These are phyloP conservation scores for Luidia sarsii DNA, from an alignment of 53 echinoderm and acorn worm genomes.

Conservation along the genomic window DNA sequence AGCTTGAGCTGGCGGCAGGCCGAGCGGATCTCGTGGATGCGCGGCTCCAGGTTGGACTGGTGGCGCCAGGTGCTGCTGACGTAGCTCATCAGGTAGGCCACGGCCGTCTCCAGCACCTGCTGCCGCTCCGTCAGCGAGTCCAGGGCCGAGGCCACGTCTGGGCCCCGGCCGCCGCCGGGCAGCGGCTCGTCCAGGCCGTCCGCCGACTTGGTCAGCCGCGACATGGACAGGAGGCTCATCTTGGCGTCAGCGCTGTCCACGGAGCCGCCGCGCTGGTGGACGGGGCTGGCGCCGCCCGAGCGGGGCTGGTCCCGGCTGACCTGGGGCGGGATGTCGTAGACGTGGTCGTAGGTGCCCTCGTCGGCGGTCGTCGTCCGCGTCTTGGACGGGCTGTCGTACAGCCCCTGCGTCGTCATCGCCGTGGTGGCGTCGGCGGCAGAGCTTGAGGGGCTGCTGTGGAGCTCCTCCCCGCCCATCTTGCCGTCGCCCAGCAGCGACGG, in stretches of 20 bases:
- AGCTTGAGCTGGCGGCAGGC: slow-evolving; percentile 93
- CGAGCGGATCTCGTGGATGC: slow-evolving; percentile 84
- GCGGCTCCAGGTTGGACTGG: slow-evolving; percentile 63
- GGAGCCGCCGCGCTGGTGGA: slow-evolving; percentile 30
- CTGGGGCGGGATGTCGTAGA: slow-evolving; percentile 96
- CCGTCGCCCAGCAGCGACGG: slow-evolving; percentile 19
- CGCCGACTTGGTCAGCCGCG: slow-evolving; percentile 58
- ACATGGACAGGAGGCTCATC: slow-evolving; percentile 55
- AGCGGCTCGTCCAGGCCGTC: slow-evolving; percentile 67
- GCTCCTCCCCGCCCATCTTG: slow-evolving; percentile 4
- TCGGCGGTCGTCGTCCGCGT: slow-evolving; percentile 6
- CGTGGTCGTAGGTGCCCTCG: slow-evolving; percentile 65
- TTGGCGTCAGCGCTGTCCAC: slow-evolving; percentile 54
- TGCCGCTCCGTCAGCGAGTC: slow-evolving; percentile 83
- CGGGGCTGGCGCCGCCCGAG: slow-evolving; percentile 31
- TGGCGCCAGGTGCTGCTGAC: slow-evolving; percentile 95
- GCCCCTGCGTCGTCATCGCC: slow-evolving; percentile 19
- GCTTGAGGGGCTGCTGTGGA: slow-evolving; percentile 33
- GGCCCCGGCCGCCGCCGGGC: slow-evolving; percentile 48
- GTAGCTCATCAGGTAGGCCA: slow-evolving; percentile 90
- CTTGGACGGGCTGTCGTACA: slow-evolving; percentile 33
- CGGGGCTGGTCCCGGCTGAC: slow-evolving; percentile 84
- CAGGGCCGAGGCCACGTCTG: slow-evolving; percentile 89
- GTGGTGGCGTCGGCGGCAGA: too few species aligned
- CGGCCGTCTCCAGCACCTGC: slow-evolving; percentile 81